These are phyloP conservation scores for Hiodon alosoides DNA, from an alignment of 2,113 vertebrate genomes.

Conservation along the genomic window DNA sequence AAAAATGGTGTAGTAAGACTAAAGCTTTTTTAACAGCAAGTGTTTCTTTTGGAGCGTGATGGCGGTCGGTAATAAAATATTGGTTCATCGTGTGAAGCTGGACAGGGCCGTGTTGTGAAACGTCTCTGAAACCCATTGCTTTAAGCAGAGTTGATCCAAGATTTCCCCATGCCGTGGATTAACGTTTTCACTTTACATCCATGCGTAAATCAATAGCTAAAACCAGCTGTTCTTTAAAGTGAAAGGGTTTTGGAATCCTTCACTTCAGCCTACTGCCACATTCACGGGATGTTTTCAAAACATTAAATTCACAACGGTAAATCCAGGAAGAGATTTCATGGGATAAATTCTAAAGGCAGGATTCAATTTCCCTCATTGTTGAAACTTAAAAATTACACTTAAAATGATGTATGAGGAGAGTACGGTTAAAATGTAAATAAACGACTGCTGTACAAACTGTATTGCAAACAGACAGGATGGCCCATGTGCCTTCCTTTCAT, in stretches of 20 bases:
- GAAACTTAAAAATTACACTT: too few species aligned
- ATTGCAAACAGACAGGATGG: too few species aligned
- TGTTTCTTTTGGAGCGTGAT: conserved; percentile 18
- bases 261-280: neutral
- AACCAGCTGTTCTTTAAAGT: neutral
- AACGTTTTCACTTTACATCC: conserved; percentile 6
- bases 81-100: conserved; percentile 4
- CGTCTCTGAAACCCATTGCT: conserved; percentile 13
- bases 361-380: too few species aligned
- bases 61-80: conserved; percentile 16
- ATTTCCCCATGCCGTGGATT: neutral
- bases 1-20: conserved; percentile 16
- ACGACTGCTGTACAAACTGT: too few species aligned
- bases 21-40: conserved; percentile 1
- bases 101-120: conserved; percentile 6
- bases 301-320: neutral
- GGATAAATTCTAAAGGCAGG: too few species aligned
- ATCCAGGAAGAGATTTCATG: too few species aligned
- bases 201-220: neutral
- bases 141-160: neutral
- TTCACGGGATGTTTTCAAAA: neutral
- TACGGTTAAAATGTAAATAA: too few species aligned
- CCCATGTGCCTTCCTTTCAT: too few species aligned
- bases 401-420: too few species aligned
- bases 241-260: conserved; percentile 1